phyloP scores from a whole-genome alignment of 2,113 vertebrate species.

The Cyanoramphus novaezelandiae region DNA sequence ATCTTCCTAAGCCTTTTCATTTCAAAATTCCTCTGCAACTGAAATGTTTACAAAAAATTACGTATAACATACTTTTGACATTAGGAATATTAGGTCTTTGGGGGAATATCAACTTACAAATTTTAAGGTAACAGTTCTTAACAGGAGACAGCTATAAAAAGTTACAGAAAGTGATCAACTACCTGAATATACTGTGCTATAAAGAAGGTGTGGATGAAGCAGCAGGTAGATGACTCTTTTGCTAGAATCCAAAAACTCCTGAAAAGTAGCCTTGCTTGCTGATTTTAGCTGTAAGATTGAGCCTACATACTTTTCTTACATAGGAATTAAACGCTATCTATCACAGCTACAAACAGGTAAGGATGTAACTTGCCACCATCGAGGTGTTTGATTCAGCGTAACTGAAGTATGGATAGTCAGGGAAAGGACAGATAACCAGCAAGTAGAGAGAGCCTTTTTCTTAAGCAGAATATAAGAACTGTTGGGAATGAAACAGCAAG shows the following conservation, averaged over 20 bases:
- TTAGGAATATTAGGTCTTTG: background rate
- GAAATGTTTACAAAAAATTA: background rate
- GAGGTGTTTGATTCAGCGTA: background rate
- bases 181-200: background rate
- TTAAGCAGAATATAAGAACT: background rate
- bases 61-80: background rate
- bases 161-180: background rate
- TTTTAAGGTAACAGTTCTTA: background rate
- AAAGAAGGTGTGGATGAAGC: background rate
- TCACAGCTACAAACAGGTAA: background rate
- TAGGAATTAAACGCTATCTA: background rate
- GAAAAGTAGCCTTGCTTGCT: background rate
- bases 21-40: background rate
- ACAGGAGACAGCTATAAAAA: background rate
- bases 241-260: background rate
- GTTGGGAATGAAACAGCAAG: background rate
- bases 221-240: background rate
- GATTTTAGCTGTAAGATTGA: background rate
- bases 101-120: background rate
- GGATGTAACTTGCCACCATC: background rate
- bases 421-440: background rate
- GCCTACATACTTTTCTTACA: background rate
- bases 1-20: background rate
- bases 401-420: background rate
- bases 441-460: background rate